Evolutionary conservation across 2,113 vertebrate species (phyloP), one percentile per base, ranked within the genome.

Genomic region (Cynocephalus volans): DNA sequence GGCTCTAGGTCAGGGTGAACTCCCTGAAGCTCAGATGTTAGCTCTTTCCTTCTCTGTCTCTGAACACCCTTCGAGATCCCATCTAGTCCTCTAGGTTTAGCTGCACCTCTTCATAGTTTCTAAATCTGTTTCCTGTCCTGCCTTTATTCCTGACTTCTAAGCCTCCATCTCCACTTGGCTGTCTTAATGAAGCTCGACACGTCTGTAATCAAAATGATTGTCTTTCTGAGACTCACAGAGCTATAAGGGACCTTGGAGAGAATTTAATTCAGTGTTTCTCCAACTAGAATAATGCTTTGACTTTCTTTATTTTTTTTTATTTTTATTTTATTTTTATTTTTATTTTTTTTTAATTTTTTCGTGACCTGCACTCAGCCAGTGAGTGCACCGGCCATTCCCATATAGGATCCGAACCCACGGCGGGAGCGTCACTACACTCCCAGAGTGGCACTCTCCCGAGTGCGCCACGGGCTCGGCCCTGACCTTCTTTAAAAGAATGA

Each of bases 151-250:
- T 90, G 72, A 67, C 45, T 92, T 70, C 64, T 26, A 73, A 83
- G 36, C 69, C 62, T 72, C 8, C 3, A 13, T 56, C 26, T 14
- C 19, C 17, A 77, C 31, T 64, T 64, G 80, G 28, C 56, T 80
- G 4, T 75, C 54, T 87, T 93, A 81, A 84, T 19, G 28, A 90
- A 70, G 36, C 13, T 21, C 36, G 65, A 36, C 15, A 6, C 56
- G 23, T 33, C 41, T 85, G 1, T 75, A 80, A 90, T 10, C 41
- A 65, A 94, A 93, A 62, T 75, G 19, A 72, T 76, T 26, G 8
- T 81, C 48, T 84, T 96, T 95, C 28, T 90, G 94, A 94, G 85
- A 93, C 19, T 62, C 72, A 88, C 36, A 93, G 72, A 73, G 8
- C 26, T 41, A 0, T 56, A 24, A 36, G 75, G 76, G 48, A 86